Conservation (phyloP, 2,113 vertebrate species). For the Catagonus wagneri region DNA sequence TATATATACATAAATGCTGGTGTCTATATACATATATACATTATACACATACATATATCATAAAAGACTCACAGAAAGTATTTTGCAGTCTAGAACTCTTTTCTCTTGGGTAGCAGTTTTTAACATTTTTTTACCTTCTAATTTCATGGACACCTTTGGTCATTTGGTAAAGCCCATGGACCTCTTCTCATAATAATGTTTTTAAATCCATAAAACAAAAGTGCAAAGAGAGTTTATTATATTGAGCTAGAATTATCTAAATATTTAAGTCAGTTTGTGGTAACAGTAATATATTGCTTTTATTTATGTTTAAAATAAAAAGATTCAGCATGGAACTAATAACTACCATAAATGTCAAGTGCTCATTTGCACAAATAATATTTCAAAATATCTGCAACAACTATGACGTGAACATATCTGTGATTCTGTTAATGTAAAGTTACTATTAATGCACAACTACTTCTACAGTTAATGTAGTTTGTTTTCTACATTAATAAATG, state of each 20-base stretch:
- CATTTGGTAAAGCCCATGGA: not conserved
- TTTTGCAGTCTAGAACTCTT: not conserved
- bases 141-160: not conserved
- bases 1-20: not conserved
- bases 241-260: constrained; percentile 7
- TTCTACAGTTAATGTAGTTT: not conserved
- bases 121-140: not conserved
- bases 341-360: not conserved
- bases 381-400: not conserved
- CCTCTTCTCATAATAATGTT: not conserved
- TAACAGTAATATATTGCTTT: not conserved
- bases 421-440: not conserved
- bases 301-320: constrained; percentile 6
- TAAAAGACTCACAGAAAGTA: not conserved
- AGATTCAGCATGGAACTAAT: not conserved
- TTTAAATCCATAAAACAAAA: not conserved
- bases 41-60: not conserved
- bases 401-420: constrained; percentile 4
- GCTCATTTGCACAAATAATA: not conserved
- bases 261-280: not conserved
- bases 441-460: not conserved
- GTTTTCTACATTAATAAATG: not conserved
- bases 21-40: not conserved
- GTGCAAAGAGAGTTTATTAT: not conserved
- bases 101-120: not conserved